Base-by-base conservation (phyloP, 2,888 invertebrate species). In the Amblyjoppa proteus region DNA sequence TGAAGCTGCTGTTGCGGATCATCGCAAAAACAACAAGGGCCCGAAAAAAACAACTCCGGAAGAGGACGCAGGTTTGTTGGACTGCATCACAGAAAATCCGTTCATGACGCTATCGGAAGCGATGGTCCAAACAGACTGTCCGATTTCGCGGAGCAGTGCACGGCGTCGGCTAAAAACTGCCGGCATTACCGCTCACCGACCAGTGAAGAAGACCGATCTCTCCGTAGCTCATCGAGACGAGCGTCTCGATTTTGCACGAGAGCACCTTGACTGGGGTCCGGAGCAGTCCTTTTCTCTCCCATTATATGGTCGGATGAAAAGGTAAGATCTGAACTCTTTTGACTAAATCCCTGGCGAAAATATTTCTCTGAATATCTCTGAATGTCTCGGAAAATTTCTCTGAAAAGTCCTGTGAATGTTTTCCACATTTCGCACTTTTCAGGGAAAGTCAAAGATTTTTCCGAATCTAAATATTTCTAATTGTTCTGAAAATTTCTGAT, bases 261-360 rank as follows among this genome's bases (percentile, higher is more conserved):
- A 49, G 64, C 75, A 75, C 64, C 38, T 75, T 3, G 5, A 16
- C 13, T 64, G 75, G 75, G 64, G 61, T 31, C 51, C 64, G 7
- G 49, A 61, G 49, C 64, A 75, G 64, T n/a, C n/a, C n/a, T n/a
- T n/a, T 75, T 64, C 64, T 28, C 75, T 49, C 6, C 25, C 11
- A 45, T 74, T 38, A 61, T 74, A 25, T 74, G 58, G 58, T 74
- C 74, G n/a, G 74, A 74, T 58, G 74, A 45, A 13, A 74, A 49
- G 45, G 74, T 74, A 74, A 58, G 28, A 28, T 28, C 28, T 28
- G 28, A 28, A n/a, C n/a, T n/a, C n/a, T n/a, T n/a, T n/a, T n/a
- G n/a, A n/a, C n/a, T n/a, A n/a, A n/a, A n/a, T n/a, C n/a, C n/a
- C n/a, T n/a, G n/a, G n/a, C n/a, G n/a, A n/a, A n/a, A n/a, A n/a